These are phyloP conservation scores for Drosophila pseudotakahashii DNA, from an alignment of 2,888 invertebrate genomes.

Conservation along the genomic window DNA sequence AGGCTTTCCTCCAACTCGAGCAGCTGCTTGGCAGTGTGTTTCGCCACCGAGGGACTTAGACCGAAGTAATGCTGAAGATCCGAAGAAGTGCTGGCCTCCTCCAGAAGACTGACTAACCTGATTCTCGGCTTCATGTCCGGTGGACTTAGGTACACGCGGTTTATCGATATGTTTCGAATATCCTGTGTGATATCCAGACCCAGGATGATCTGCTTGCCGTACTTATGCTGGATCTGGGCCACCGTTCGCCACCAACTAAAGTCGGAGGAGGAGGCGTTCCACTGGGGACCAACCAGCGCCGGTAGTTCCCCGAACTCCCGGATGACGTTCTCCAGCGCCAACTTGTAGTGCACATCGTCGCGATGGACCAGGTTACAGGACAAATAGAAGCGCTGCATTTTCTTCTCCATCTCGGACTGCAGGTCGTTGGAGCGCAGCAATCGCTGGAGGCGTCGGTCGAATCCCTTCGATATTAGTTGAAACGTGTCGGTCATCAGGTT, in stretches of 20 bases:
- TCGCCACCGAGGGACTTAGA: slow-evolving; percentile 51
- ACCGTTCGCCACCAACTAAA: slow-evolving; percentile 78
- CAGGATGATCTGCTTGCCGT: slow-evolving; percentile 70
- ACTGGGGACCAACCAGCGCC: slow-evolving; percentile 43
- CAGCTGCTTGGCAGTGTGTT: slow-evolving; percentile 55
- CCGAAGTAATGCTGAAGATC: slow-evolving; percentile 63
- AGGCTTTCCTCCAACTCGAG: slow-evolving; percentile 59
- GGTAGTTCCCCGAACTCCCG: slow-evolving; percentile 74
- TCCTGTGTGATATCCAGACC: slow-evolving; percentile 72
- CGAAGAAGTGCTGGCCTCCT: slow-evolving; percentile 12
- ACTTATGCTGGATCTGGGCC: slow-evolving; percentile 73
- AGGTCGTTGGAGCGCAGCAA: slow-evolving; percentile 44
- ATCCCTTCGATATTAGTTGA: slow-evolving; percentile 60
- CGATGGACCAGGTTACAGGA: slow-evolving; percentile 63
- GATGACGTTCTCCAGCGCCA: slow-evolving; percentile 56
- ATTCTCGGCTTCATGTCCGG: slow-evolving; percentile 33
- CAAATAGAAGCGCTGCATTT: slow-evolving; percentile 73
- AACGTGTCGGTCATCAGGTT: slow-evolving; percentile 68
- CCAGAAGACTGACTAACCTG: slow-evolving; percentile 6
- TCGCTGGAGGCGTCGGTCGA: slow-evolving; percentile 60
- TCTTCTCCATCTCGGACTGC: slow-evolving; percentile 54
- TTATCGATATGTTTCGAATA: slow-evolving; percentile 60
- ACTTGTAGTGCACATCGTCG: slow-evolving; percentile 58
- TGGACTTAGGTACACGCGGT: slow-evolving; percentile 70
- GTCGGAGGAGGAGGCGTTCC: slow-evolving; percentile 41